These are phyloP conservation scores for Zootermopsis nevadensis DNA, from an alignment of 2,888 invertebrate species.

Conservation along the genomic window DNA sequence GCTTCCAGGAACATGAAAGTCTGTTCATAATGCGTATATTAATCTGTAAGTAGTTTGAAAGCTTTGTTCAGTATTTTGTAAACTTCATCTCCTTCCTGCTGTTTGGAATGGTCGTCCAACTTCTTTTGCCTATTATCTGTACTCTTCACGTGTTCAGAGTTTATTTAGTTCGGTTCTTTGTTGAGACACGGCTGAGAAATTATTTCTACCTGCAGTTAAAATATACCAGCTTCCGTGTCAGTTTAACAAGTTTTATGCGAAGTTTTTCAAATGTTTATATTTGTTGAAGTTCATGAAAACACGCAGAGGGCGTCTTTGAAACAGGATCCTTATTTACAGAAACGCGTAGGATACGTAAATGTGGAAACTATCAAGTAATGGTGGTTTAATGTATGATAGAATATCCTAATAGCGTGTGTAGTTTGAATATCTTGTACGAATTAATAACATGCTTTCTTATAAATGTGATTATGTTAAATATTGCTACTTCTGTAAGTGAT, in stretches of 20 bases:
- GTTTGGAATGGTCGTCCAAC: neutral
- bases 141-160: neutral
- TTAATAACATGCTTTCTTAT: too few relatives aligned
- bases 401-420: too few relatives aligned
- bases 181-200: neutral
- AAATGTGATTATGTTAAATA: too few relatives aligned
- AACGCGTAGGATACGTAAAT: too few relatives aligned
- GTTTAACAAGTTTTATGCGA: neutral
- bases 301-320: neutral
- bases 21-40: neutral
- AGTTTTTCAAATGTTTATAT: neutral
- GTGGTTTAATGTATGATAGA: too few relatives aligned
- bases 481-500: too few relatives aligned
- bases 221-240: neutral
- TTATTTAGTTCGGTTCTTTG: neutral
- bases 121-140: neutral
- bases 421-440: too few relatives aligned
- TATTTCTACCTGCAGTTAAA: neutral
- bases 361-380: too few relatives aligned
- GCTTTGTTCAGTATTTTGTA: neutral
- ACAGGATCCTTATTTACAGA: neutral
- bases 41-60: neutral
- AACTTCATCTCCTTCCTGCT: too few relatives aligned
- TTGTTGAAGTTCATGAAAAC: neutral
- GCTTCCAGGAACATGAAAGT: too few relatives aligned